Evolutionary conservation across 1,140 invertebrate species (phyloP).

Genomic region (Bicyclus anynana): DNA sequence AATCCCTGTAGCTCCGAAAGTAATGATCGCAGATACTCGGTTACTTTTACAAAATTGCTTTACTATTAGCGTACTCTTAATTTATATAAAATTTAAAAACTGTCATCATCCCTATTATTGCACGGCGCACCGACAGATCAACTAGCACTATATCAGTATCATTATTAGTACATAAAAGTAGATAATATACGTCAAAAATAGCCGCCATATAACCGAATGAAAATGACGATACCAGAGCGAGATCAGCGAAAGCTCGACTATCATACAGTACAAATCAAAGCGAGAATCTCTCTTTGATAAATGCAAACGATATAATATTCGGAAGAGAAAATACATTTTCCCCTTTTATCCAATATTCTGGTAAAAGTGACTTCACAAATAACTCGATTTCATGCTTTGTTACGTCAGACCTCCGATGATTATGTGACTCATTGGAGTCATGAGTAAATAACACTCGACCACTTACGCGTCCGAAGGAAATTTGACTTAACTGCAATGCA

Average conservation of each 20-base stretch:
- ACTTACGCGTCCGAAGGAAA: background rate
- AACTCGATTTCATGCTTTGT: constrained; percentile 11
- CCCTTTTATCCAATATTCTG: constrained; percentile 11
- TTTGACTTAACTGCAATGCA: background rate
- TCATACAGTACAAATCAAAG: background rate
- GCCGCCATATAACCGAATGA: too few relatives aligned
- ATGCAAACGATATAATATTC: background rate
- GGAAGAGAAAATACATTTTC: background rate
- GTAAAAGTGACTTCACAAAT: constrained; percentile 10
- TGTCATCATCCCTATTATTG: too few relatives aligned
- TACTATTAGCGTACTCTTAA: too few relatives aligned
- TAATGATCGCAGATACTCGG: too few relatives aligned
- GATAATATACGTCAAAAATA: too few relatives aligned
- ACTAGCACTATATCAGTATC: too few relatives aligned
- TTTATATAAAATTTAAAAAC: too few relatives aligned
- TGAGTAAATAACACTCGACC: background rate
- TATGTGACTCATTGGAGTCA: background rate
- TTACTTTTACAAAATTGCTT: too few relatives aligned
- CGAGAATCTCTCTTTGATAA: background rate
- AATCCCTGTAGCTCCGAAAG: too few relatives aligned
- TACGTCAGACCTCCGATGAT: constrained; percentile 9
- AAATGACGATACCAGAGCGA: background rate
- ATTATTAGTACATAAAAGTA: too few relatives aligned
- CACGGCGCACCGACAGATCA: too few relatives aligned
- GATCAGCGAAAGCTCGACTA: background rate